Base-by-base conservation (phyloP, 2,113 vertebrate genomes). In the Pantherophis guttatus region DNA sequence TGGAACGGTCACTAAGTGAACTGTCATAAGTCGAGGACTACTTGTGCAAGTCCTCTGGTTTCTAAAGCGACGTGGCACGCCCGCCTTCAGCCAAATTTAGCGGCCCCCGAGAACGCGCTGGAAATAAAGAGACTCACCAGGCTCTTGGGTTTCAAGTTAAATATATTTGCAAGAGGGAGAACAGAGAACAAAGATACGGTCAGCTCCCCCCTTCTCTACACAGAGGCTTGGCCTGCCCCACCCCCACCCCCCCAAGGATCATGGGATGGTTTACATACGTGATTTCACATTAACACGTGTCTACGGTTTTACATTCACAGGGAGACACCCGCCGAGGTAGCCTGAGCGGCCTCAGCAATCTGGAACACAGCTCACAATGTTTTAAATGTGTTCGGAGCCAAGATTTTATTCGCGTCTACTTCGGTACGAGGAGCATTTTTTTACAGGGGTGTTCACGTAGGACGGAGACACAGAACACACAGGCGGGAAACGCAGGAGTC, bases 11-110 rank as follows among this genome's bases (percentile, higher is more conserved):
- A 1, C 59, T n/a, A 70, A n/a, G 62, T n/a, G 24, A n/a, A n/a
- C 0, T 2, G 15, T 39, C 5, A 0, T 75, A 33, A 75, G 13
- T n/a, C 5, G 29, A 33, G n/a, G 65, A 65, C 13, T 33, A 75
- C 65, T 13, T 1, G 8, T 12, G 3, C 44, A 17, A 81, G 44
- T 17, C 85, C 50, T 85, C 15, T 44, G 2, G 19, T 88, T 88
- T 50, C 93, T 57, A 33, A 33, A 88, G 3, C 12, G 0, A 1
- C 11, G 24, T 55, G 50, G 10, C 1, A 52, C 1, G 0, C 0
- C 8, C 29, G 0, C 0, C 54, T 0, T 21, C 55, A 4, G 91
- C 88, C 53, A 92, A 55, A 1, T 4, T 5, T 44, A 59, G 93
- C 65, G 44, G 4, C 0, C 52, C 55, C 55, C 33, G 2, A 0